Base-by-base conservation (phyloP, 35 echinoderm and acorn worm species). In the Heliocidaris tuberculata region DNA sequence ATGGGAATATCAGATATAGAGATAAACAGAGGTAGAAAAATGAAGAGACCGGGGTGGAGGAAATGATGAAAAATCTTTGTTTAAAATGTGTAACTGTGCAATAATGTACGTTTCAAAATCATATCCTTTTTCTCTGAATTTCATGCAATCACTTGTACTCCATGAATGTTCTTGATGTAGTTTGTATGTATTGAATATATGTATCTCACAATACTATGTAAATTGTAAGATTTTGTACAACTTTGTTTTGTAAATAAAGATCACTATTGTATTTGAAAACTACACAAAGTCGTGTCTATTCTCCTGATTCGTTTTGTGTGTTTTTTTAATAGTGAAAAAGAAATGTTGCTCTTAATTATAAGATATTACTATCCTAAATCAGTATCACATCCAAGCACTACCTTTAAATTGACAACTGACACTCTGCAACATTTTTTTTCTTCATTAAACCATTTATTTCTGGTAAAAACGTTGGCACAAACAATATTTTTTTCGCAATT, bases 161-260 rank as follows among this genome's bases (percentile, higher is more conserved):
- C 7, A 78, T 78, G 27, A 78, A 78, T n/a, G 27, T 78, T n/a
- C 7, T n/a, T 78, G 21, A 70, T 70, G 60, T 19, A 70, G 60
- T 78, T 78, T 78, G 27, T 78, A 27, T 42, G 35, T 42, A 42
- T 78, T 27, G 65, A 78, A 13, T 78, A 78, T 78, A 56, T 78
- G 65, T 78, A 78, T 78, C 21, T 27, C 27, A 3, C 8, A 78
- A n/a, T 78, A 78, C 65, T 78, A 78, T 78, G 65, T 78, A 78
- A 78, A 78, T 21, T 78, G 65, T 78, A 78, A 78, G 21, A 78
- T 78, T 78, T 78, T 78, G 65, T 78, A 78, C 65, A 78, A 78
- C 21, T 78, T 78, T 78, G 65, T 78, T 78, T 78, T 78, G 65
- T 78, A 78, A 78, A 78, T 78, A 78, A 78, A 78, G 59, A 78